Base-by-base conservation (phyloP, 2,113 vertebrate genomes). In the Notechis scutatus region DNA sequence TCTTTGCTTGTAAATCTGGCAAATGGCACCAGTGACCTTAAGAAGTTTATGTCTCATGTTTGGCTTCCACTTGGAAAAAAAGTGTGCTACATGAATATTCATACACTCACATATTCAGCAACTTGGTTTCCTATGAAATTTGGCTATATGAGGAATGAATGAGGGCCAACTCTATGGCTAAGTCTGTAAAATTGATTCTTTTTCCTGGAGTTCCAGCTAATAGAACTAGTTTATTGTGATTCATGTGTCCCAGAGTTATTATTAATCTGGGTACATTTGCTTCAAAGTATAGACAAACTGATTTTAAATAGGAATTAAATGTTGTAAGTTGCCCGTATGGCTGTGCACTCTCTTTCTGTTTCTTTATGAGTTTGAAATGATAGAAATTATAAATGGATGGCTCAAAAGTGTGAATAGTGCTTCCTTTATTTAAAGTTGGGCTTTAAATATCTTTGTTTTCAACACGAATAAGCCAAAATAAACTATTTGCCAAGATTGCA, bases 381-480 rank as follows among this genome's bases (percentile, higher is more conserved):
- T 20, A 91, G 29, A 86, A 87, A 23, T 45, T 81, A 29, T 39
- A 15, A 56, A 81, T 47, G 29, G n/a, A 18, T 91, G 26, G 54
- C n/a, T 86, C 29, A 21, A 91, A 59, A 94, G 91, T 74, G 26
- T 69, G 59, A 94, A 92, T 55, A 55, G 0, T 91, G 92, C 94
- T 89, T 91, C 1, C 0, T 91, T 94, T 93, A 14, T 91, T 94
- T 93, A 14, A 92, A 91, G 69, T 61, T 87, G 94, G 1, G 54
- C 18, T 92, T 92, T 86, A 45, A 90, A 21, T 12, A 86, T 93
- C 90, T 97, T 95, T 91, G 85, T 95, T 95, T 96, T 90, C 26
- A 52, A 91, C 93, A 89, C 56, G 45, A 50, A 89, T 91, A 87
- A 95, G 96, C 69, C 81, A 93, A 61, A 95, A 93, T 39, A 87